Evolutionary conservation across 2,113 vertebrate genomes (phyloP).

Genomic region (Arizona elegans): DNA sequence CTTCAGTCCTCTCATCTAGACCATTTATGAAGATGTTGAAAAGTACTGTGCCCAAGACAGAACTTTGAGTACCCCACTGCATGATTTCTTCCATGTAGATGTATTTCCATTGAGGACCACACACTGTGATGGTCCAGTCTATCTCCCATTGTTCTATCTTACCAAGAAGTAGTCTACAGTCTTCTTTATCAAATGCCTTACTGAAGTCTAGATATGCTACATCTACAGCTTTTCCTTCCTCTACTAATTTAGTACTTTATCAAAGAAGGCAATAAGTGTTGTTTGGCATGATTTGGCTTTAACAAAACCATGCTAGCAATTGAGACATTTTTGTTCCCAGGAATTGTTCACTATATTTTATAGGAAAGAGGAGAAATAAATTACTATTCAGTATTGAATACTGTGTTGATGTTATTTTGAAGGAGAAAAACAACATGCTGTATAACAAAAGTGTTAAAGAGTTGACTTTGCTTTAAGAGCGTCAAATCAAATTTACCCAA

Average conservation of each 20-base stretch:
- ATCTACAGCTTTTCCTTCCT: too few species aligned
- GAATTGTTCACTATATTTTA: neutral
- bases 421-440: neutral
- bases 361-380: neutral
- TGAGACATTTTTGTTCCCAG: neutral
- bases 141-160: too few species aligned
- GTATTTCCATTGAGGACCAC: too few species aligned
- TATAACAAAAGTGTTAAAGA: neutral
- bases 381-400: neutral
- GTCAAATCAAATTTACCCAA: constrained; percentile 23
- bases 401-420: neutral
- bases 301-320: neutral
- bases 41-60: too few species aligned
- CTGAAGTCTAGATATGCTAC: too few species aligned
- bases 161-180: too few species aligned
- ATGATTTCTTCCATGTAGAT: neutral
- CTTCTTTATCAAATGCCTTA: too few species aligned
- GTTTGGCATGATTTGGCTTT: too few species aligned
- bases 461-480: neutral
- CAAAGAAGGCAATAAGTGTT: too few species aligned
- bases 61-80: neutral
- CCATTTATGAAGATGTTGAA: neutral
- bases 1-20: neutral
- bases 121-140: too few species aligned
- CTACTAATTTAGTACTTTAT: too few species aligned